A percentile compares a stretch with the other conserved stretches of the same genome.
These are phyloP conservation scores for Alcedo quadribrachys DNA, from an alignment of 2,797 vertebrate genomes.

Conservation along the genomic window DNA sequence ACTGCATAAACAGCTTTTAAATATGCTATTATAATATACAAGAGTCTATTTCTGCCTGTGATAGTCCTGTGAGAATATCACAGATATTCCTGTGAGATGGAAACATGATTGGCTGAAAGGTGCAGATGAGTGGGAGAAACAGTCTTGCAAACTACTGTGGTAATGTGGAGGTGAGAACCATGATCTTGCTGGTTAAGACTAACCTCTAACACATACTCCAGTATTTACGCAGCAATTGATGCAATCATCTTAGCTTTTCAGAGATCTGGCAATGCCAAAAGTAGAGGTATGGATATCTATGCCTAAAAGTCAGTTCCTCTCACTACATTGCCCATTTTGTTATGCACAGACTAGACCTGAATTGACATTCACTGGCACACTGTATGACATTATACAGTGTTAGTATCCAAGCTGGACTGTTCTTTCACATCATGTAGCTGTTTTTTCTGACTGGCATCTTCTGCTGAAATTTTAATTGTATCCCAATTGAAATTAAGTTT, in stretches of 20 bases:
- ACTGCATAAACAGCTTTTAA: constrained; percentile 38
- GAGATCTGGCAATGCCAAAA: neutral
- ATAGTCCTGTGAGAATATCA: constrained; percentile 27
- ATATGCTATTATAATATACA: constrained; percentile 16
- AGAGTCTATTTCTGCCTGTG: constrained; percentile 2
- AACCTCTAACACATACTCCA: neutral
- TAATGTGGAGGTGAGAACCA: neutral
- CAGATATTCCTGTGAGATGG: neutral
- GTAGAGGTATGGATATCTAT: neutral
- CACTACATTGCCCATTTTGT: neutral
- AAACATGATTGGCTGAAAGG: neutral
- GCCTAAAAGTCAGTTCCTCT: neutral
- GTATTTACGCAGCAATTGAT: neutral
- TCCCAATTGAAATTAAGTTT: neutral
- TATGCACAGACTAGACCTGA: neutral
- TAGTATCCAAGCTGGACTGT: neutral
- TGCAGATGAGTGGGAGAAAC: neutral
- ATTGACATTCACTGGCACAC: neutral
- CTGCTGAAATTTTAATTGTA: neutral
- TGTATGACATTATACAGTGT: neutral
- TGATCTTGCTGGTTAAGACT: neutral
- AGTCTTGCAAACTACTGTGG: neutral
- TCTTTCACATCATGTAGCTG: neutral
- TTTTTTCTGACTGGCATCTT: neutral
- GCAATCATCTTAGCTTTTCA: neutral